Evolutionary conservation across 1,140 invertebrate genomes (phyloP).

Genomic region (Trachymyrmex cornetzi): DNA sequence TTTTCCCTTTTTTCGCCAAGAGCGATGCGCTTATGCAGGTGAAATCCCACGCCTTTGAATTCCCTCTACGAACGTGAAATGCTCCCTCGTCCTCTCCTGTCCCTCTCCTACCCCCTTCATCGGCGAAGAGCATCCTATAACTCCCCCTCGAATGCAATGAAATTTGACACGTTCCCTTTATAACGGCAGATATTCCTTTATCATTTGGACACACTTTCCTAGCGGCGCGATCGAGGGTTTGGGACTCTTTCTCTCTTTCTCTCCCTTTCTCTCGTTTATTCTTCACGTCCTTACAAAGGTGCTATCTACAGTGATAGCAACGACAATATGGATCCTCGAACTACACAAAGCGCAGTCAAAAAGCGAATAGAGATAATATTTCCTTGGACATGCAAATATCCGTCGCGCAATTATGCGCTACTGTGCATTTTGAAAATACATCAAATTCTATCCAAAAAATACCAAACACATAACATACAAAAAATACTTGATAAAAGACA

Average conservation of each 20-base stretch:
- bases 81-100: constrained; percentile 20
- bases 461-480: not conserved
- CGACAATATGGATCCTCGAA: constrained; percentile 48
- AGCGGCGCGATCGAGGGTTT: constrained; percentile 21
- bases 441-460: not conserved
- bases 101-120: constrained; percentile 40
- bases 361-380: constrained; percentile 51
- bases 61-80: constrained; percentile 48
- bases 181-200: constrained; percentile 71
- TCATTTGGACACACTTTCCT: constrained; percentile 81
- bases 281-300: constrained; percentile 48
- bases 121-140: not conserved
- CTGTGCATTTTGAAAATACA: constrained; percentile 5
- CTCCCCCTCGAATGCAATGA: constrained; percentile 62
- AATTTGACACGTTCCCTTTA: constrained; percentile 76
- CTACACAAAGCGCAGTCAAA: constrained; percentile 36
- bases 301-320: constrained; percentile 48
- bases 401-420: constrained; percentile 37
- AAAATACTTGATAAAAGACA: not conserved
- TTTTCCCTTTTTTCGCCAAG: constrained; percentile 37
- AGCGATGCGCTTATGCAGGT: constrained; percentile 65
- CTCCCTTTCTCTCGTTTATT: constrained; percentile 44
- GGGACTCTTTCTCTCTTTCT: constrained; percentile 12
- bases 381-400: constrained; percentile 45
- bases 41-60: constrained; percentile 76